phyloP scores from a whole-genome alignment of 1,140 invertebrate species.

The Caerostris extrusa region DNA sequence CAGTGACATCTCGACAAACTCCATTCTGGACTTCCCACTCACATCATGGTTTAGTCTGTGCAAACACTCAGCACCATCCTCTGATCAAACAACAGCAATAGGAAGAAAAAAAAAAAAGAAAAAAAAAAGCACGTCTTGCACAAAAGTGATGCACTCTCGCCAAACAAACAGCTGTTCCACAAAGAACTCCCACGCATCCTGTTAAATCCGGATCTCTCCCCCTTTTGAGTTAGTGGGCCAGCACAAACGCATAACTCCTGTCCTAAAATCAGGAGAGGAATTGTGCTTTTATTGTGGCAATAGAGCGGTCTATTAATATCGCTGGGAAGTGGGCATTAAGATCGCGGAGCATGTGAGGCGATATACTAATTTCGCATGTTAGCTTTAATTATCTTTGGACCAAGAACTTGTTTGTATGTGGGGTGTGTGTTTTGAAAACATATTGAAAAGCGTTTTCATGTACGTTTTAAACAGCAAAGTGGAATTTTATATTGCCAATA shows the following conservation, averaged over 20 bases:
- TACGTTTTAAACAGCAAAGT: too few relatives aligned
- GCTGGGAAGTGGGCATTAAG: neutral
- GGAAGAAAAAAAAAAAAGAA: too few relatives aligned
- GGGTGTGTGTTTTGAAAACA: too few relatives aligned
- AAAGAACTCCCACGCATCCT: neutral
- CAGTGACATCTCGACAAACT: neutral
- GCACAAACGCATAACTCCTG: neutral
- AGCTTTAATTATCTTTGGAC: too few relatives aligned
- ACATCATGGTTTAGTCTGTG: neutral
- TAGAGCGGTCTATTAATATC: neutral
- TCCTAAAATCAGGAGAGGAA: neutral
- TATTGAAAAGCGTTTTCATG: too few relatives aligned
- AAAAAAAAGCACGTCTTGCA: neutral
- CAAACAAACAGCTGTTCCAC: neutral
- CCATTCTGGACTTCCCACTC: neutral
- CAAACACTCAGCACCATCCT: neutral
- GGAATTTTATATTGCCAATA: too few relatives aligned
- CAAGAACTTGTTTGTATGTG: too few relatives aligned
- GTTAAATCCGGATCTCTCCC: neutral
- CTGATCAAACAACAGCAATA: neutral
- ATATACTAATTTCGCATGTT: neutral
- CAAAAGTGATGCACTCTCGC: neutral
- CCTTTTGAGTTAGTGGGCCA: neutral
- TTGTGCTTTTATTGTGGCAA: neutral
- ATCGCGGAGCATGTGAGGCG: neutral